A percentile compares a stretch with the other conserved stretches of the same genome.
phyloP scores from a whole-genome alignment of 2,888 invertebrate species.

The Caenorhabditis imperialis region DNA sequence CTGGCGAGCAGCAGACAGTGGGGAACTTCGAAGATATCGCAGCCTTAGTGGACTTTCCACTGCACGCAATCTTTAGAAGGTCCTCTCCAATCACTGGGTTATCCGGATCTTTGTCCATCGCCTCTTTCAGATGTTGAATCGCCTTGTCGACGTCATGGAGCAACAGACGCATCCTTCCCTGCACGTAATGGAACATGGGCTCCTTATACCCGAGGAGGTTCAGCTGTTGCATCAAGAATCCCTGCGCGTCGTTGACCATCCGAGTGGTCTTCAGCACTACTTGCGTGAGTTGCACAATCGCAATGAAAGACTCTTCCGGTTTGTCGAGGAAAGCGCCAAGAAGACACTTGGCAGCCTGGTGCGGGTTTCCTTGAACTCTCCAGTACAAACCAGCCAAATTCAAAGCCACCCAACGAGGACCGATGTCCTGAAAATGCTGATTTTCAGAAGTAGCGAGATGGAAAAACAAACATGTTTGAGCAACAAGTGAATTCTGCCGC shows the following conservation, averaged over 20 bases:
- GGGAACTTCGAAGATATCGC: slow-evolving; percentile 63
- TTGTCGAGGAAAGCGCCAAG: slow-evolving; percentile 81
- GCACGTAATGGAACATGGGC: slow-evolving; percentile 61
- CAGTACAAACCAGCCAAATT: slow-evolving; percentile 87
- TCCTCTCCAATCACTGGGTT: slow-evolving; percentile 55
- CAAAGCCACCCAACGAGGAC: slow-evolving; percentile 85
- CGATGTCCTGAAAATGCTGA: slow-evolving; percentile 82
- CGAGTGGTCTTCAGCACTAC: slow-evolving; percentile 82
- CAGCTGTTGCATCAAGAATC: slow-evolving; percentile 32
- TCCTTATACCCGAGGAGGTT: slow-evolving; percentile 38
- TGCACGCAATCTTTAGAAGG: slow-evolving; percentile 65
- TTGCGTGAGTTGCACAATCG: slow-evolving; percentile 84
- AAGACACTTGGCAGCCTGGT: slow-evolving; percentile 85
- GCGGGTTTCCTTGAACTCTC: slow-evolving; percentile 84
- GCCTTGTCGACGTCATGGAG: slow-evolving; percentile 59
- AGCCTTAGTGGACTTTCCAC: slow-evolving; percentile 65
- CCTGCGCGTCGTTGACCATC: slow-evolving; percentile 63
- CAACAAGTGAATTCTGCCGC: slow-evolving; percentile 85
- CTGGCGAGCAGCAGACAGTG: slow-evolving; percentile 63
- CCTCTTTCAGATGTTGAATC: slow-evolving; percentile 59
- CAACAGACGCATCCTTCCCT: slow-evolving; percentile 56
- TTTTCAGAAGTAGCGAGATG: too few relatives aligned
- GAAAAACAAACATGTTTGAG: slow-evolving; percentile 82
- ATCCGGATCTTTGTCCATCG: slow-evolving; percentile 63
- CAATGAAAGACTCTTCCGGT: slow-evolving; percentile 82